Evolutionary conservation across 2,113 vertebrate species (phyloP).

Genomic region (Neodontobutis hainanensis): DNA sequence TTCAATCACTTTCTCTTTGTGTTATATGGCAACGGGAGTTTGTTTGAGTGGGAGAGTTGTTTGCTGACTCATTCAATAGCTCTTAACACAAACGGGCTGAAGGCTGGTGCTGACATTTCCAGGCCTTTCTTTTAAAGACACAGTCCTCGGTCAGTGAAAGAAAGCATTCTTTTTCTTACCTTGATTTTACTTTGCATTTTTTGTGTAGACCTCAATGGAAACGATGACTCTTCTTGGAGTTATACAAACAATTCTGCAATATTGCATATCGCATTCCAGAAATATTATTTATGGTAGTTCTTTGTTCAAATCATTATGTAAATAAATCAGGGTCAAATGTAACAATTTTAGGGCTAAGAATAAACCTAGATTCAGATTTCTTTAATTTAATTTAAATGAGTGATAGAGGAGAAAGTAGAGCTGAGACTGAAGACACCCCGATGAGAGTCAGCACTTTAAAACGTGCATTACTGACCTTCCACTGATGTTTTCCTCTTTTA

Average conservation of each 20-base stretch:
- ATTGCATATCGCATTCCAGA: too few species aligned
- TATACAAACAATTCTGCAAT: slow-evolving; percentile 2
- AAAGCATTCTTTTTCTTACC: slow-evolving; percentile 20
- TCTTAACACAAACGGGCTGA: slow-evolving; percentile 1
- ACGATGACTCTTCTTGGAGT: slow-evolving; percentile 13
- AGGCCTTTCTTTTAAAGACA: slow-evolving; percentile 30
- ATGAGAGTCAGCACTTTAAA: too few species aligned
- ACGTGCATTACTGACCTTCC: too few species aligned
- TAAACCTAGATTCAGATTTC: too few species aligned
- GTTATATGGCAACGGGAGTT: background rate
- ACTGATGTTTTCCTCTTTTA: too few species aligned
- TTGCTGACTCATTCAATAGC: slow-evolving; percentile 44
- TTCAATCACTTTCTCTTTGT: slow-evolving; percentile 7
- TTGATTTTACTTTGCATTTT: slow-evolving; percentile 17
- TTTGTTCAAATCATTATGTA: too few species aligned
- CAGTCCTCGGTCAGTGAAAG: background rate
- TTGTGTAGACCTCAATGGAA: background rate
- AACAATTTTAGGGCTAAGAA: too few species aligned
- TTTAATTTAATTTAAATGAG: too few species aligned
- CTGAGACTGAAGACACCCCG: too few species aligned
- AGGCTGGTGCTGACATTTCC: slow-evolving; percentile 43
- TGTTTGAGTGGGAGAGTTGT: slow-evolving; percentile 10
- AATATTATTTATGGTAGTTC: too few species aligned
- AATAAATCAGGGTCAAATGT: too few species aligned
- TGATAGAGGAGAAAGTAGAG: too few species aligned